Evolutionary conservation across 2,888 invertebrate species (phyloP).

Genomic region (Strigamia transsilvanica): DNA sequence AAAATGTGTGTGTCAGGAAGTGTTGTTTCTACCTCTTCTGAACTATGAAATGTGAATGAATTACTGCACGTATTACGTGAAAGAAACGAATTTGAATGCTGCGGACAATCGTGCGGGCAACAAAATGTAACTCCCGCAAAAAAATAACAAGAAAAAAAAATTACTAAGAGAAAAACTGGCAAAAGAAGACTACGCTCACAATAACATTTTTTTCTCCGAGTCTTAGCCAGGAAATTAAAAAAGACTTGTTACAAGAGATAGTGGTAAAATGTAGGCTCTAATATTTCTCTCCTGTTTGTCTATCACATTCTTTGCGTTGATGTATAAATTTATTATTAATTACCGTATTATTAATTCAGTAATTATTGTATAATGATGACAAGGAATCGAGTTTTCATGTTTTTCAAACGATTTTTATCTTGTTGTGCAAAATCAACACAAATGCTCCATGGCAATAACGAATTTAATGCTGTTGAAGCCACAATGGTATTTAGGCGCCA

Average conservation of each 20-base stretch:
- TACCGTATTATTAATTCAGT: slow-evolving; percentile 30
- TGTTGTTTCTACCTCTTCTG: slow-evolving; percentile 45
- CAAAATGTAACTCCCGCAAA: slow-evolving; percentile 20
- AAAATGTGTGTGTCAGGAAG: slow-evolving; percentile 44
- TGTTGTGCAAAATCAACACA: slow-evolving; percentile 49
- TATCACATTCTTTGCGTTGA: slow-evolving; percentile 48
- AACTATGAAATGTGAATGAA: slow-evolving; percentile 48
- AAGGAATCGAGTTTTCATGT: slow-evolving; percentile 33
- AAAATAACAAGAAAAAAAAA: slow-evolving; percentile 32
- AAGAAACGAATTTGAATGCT: slow-evolving; percentile 50
- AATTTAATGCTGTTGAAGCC: slow-evolving; percentile 48
- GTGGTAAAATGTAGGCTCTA: slow-evolving; percentile 43
- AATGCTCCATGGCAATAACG: slow-evolving; percentile 52
- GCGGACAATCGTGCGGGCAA: slow-evolving; percentile 53
- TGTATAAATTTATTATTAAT: slow-evolving; percentile 45
- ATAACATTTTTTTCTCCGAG: slow-evolving; percentile 33
- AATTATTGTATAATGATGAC: slow-evolving; percentile 40
- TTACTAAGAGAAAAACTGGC: slow-evolving; percentile 27
- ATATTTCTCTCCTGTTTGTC: slow-evolving; percentile 48
- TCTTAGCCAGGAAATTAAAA: slow-evolving; percentile 41
- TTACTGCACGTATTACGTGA: slow-evolving; percentile 50
- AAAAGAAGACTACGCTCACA: slow-evolving; percentile 49
- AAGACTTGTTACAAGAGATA: slow-evolving; percentile 49
- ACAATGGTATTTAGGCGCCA: slow-evolving; percentile 51
- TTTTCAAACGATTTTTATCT: slow-evolving; percentile 48